phyloP scores from a whole-genome alignment of 1,140 invertebrate species.

The Archivesica marissinica region DNA sequence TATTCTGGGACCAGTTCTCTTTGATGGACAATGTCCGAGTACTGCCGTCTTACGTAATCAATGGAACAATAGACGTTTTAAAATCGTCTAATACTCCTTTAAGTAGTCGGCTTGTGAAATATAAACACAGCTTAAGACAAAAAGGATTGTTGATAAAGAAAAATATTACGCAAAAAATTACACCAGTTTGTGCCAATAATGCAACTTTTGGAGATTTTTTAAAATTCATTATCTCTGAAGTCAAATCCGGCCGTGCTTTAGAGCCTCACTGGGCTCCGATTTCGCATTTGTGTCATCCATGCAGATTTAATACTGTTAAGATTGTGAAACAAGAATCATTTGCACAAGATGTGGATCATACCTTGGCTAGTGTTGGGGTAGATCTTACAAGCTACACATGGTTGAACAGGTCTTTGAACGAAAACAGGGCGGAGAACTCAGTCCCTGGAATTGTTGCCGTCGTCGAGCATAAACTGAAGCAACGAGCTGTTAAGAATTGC shows the following conservation, averaged over 20 bases:
- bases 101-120: neutral
- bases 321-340: constrained; percentile 55
- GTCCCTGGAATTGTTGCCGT: constrained; percentile 42
- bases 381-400: constrained; percentile 1
- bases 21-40: neutral
- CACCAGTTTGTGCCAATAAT: constrained; percentile 40
- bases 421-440: constrained; percentile 24
- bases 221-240: constrained; percentile 31
- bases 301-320: constrained; percentile 31
- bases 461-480: neutral
- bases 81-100: constrained; percentile 3
- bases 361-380: constrained; percentile 19
- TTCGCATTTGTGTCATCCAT: constrained; percentile 49
- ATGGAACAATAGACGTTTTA: constrained; percentile 8
- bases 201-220: constrained; percentile 51
- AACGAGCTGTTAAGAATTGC: neutral
- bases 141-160: constrained; percentile 13
- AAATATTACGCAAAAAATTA: neutral
- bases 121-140: neutral
- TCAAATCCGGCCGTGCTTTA: neutral
- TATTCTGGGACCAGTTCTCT: constrained; percentile 45
- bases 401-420: constrained; percentile 37
- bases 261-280: constrained; percentile 54
- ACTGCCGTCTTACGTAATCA: neutral
- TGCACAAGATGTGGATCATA: constrained; percentile 35